Evolutionary conservation across 1,140 invertebrate genomes (phyloP).

Genomic region (Bombus haemorrhoidalis): DNA sequence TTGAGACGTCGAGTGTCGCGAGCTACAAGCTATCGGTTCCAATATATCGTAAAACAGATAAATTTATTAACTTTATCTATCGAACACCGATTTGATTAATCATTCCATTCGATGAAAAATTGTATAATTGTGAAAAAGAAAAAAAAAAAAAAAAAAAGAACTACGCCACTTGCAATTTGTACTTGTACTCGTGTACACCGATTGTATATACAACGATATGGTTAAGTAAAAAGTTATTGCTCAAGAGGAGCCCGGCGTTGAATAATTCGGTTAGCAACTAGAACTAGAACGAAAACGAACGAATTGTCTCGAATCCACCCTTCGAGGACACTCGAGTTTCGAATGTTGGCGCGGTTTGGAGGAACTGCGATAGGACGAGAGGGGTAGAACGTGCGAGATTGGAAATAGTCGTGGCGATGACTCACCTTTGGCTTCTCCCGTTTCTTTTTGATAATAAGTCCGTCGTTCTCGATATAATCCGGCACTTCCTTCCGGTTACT

Average conservation of each 20-base stretch:
- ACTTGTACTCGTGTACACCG: no score
- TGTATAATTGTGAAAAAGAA: no score
- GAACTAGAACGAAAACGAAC: neutral
- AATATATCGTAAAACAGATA: neutral
- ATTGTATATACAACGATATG: no score
- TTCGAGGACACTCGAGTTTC: neutral
- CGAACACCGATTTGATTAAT: no score
- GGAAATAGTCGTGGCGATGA: constrained; percentile 24
- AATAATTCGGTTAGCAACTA: neutral
- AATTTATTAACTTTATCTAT: no score
- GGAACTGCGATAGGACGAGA: neutral
- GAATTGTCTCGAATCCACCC: no score
- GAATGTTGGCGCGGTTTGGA: neutral
- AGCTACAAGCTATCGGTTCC: neutral
- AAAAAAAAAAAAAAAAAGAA: no score
- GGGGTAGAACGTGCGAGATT: neutral
- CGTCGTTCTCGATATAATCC: constrained; percentile 95
- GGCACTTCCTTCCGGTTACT: constrained; percentile 91
- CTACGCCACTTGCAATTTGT: no score
- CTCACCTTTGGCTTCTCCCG: constrained; percentile 88
- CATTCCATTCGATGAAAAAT: no score
- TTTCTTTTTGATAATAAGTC: constrained; percentile 87
- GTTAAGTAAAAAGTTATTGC: no score
- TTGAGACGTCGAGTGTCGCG: neutral
- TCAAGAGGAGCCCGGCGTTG: no score